Base-by-base conservation (phyloP, 2,888 invertebrate genomes). In the Leistus spinibarbis region DNA sequence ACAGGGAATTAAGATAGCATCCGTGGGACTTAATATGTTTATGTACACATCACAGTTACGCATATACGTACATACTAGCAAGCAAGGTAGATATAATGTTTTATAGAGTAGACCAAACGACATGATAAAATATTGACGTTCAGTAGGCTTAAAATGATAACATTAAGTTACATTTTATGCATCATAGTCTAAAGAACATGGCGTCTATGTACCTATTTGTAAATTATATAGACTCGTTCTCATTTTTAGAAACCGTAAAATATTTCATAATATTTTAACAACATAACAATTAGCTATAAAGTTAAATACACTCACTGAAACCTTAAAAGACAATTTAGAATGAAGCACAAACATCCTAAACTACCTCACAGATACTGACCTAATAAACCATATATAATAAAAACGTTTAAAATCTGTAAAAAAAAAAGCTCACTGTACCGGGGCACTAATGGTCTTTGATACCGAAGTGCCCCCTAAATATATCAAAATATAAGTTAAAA, bases 1-100 rank as follows among this genome's bases (percentile, higher is more conserved):
- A 56, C 60, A 27, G 19, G n/a, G 19, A 27, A 57, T 69, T 69
- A 57, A 69, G 60, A 69, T 69, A 57, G 57, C 27, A 57, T 10
- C 57, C 9, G 68, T 56, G 40, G 57, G 16, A 24, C 57, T 57
- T 19, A 24, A 24, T 19, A 17, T 57, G 23, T 22, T 23, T 54
- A 60, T 60, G 60, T 60, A 60, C 60, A 57, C 57, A 10, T 57
- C 9, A 57, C 57, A 57, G n/a, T 10, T 57, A 57, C 57, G 17
- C 17, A 57, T 19, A 57, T 10, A 13, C 13, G 53, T 53, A 57
- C 17, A 57, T 40, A 40, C 40, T 10, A 40, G 40, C 10, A 10
- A 40, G 7, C 10, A 10, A 40, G 1, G 0, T 40, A 40, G 40
- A 40, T 40, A 57, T 7, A 57, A 19, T 57, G 20, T n/a, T 57